Conservation (phyloP, 2,888 invertebrate species). For the Chymomyza procnemis region DNA sequence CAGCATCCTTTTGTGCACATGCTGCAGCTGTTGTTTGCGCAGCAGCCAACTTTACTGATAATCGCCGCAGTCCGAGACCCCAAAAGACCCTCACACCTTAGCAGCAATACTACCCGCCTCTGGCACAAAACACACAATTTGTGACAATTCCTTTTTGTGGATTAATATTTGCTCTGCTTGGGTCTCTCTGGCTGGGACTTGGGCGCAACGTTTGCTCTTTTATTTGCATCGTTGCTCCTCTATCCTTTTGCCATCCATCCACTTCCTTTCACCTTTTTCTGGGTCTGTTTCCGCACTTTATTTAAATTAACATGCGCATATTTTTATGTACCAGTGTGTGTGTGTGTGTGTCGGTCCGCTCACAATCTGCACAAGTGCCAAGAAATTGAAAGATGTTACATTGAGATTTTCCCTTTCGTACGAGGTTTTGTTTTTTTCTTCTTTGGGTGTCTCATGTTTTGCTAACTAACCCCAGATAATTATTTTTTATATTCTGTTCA, state of each 20-base stretch:
- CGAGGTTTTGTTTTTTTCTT: neutral
- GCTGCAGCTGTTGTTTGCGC: constrained; percentile 67
- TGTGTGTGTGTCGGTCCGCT: constrained; percentile 1
- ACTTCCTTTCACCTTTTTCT: constrained; percentile 32
- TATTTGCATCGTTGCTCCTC: constrained; percentile 52
- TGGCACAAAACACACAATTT: constrained; percentile 52
- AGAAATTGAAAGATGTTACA: constrained; percentile 12
- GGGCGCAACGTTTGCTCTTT: constrained; percentile 60
- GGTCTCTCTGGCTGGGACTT: neutral
- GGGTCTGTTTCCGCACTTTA: constrained; percentile 54
- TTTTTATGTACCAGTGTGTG: constrained; percentile 36
- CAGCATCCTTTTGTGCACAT: constrained; percentile 45
- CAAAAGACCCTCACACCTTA: constrained; percentile 25
- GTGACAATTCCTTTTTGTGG: constrained; percentile 73
- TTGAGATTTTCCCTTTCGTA: constrained; percentile 3
- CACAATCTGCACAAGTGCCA: constrained; percentile 12
- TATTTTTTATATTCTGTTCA: constrained; percentile 55
- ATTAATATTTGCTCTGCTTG: constrained; percentile 68
- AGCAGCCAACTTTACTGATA: constrained; percentile 35
- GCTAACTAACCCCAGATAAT: constrained; percentile 40
- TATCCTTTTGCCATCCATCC: neutral
- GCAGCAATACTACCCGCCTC: neutral
- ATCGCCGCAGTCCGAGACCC: constrained; percentile 39
- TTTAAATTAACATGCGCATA: constrained; percentile 68
- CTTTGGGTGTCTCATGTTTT: constrained; percentile 10